Conservation (phyloP, 2,888 invertebrate genomes). For the Drosophila phalerata region DNA sequence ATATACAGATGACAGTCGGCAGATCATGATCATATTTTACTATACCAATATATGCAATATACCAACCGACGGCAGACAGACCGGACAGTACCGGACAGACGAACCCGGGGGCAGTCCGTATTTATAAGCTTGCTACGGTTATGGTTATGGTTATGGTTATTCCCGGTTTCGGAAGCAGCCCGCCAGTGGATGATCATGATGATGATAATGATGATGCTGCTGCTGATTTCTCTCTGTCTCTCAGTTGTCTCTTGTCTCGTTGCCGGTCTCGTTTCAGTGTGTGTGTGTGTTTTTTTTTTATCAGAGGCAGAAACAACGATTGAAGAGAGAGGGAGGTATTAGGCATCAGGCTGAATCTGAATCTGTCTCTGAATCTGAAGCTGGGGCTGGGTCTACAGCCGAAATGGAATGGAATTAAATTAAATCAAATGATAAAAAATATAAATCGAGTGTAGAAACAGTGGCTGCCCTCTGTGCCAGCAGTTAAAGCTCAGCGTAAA, state of each 20-base stretch:
- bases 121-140: constrained; percentile 55
- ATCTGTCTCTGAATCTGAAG: constrained; percentile 3
- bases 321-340: constrained; percentile 3
- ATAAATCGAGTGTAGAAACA: constrained; percentile 81
- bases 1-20: constrained; percentile 28
- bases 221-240: constrained; percentile 20
- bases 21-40: constrained; percentile 41
- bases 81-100: constrained; percentile 9
- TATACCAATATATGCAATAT: constrained; percentile 18
- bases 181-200: constrained; percentile 40
- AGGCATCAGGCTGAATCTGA: constrained; percentile 11
- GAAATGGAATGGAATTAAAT: constrained; percentile 82
- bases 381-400: constrained; percentile 27
- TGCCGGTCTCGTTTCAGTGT: constrained; percentile 32
- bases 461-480: constrained; percentile 75
- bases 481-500: constrained; percentile 36
- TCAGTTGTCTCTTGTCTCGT: constrained; percentile 5
- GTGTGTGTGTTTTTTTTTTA: too few relatives aligned
- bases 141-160: constrained; percentile 54
- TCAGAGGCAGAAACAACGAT: constrained; percentile 11
- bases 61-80: constrained; percentile 12
- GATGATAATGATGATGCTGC: constrained; percentile 31
- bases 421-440: constrained; percentile 84
- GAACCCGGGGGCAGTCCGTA: constrained; percentile 19
- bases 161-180: constrained; percentile 71